phyloP scores from a whole-genome alignment of 2,113 vertebrate genomes.

The Plectropomus leopardus region DNA sequence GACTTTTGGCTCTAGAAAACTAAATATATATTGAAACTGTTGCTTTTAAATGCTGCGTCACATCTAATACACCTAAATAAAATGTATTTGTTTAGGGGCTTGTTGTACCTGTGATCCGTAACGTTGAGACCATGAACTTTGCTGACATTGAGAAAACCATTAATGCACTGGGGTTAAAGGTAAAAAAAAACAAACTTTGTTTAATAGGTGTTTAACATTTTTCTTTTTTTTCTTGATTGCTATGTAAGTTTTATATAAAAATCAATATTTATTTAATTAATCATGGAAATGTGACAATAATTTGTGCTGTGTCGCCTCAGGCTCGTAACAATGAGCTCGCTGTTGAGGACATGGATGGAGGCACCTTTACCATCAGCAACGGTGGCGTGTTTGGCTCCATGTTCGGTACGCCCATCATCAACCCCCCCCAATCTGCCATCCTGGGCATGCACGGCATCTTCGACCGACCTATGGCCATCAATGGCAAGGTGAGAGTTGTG shows the following conservation, averaged over 20 bases:
- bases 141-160: conserved; percentile 93
- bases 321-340: conserved; percentile 95
- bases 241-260: background rate
- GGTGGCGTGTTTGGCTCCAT: conserved; percentile 96
- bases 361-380: conserved; percentile 97
- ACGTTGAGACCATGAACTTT: conserved; percentile 95
- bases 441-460: conserved; percentile 96
- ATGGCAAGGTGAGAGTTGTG: conserved; percentile 88
- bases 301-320: conserved; percentile 73
- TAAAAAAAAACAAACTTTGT: conserved; percentile 73
- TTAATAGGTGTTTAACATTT: background rate
- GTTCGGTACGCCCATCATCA: conserved; percentile 96
- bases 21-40: background rate
- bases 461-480: conserved; percentile 91
- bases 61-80: background rate
- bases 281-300: background rate
- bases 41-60: background rate
- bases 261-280: background rate
- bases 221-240: background rate
- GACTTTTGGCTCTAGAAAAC: conserved; percentile 17
- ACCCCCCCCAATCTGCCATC: conserved; percentile 96
- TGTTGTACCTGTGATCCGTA: conserved; percentile 94
- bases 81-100: conserved; percentile 86
- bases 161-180: conserved; percentile 94
- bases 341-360: conserved; percentile 97